phyloP scores from a whole-genome alignment of 2,888 invertebrate genomes.

The Cheilosia grossa region DNA sequence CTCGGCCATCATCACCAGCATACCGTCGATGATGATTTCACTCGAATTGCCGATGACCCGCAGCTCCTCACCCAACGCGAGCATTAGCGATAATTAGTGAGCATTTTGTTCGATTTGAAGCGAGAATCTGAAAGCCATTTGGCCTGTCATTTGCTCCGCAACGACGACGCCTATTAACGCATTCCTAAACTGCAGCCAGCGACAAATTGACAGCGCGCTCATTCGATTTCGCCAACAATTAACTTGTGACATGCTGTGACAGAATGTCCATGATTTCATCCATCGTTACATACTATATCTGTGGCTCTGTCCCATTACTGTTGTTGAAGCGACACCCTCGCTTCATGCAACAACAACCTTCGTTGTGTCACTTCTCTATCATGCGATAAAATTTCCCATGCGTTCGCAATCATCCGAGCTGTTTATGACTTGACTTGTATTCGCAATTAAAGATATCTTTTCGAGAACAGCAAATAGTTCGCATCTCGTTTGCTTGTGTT shows the following conservation, averaged over 20 bases:
- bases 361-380: constrained; percentile 13
- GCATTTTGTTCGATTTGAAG: constrained; percentile 25
- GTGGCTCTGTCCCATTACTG: constrained; percentile 7
- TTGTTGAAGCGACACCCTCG: constrained; percentile 45
- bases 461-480: constrained; percentile 22
- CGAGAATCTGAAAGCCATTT: constrained; percentile 51
- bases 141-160: constrained; percentile 36
- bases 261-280: constrained; percentile 22
- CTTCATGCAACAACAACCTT: constrained; percentile 26
- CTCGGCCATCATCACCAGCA: constrained; percentile 30
- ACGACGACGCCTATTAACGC: constrained; percentile 63
- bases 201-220: constrained; percentile 55
- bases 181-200: constrained; percentile 39
- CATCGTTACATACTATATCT: constrained; percentile 1
- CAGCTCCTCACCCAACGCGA: constrained; percentile 37
- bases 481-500: constrained; percentile 31
- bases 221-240: constrained; percentile 51
- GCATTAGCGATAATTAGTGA: constrained; percentile 63
- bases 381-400: constrained; percentile 9
- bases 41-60: constrained; percentile 37
- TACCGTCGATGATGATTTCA: constrained; percentile 56
- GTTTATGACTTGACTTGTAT: background rate
- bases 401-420: background rate
- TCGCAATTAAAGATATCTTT: constrained; percentile 2
- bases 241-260: constrained; percentile 64